A percentile compares a stretch with the other conserved stretches of the same genome.
Conservation (phyloP, 2,113 vertebrate genomes). For the Limnothrissa miodon region DNA sequence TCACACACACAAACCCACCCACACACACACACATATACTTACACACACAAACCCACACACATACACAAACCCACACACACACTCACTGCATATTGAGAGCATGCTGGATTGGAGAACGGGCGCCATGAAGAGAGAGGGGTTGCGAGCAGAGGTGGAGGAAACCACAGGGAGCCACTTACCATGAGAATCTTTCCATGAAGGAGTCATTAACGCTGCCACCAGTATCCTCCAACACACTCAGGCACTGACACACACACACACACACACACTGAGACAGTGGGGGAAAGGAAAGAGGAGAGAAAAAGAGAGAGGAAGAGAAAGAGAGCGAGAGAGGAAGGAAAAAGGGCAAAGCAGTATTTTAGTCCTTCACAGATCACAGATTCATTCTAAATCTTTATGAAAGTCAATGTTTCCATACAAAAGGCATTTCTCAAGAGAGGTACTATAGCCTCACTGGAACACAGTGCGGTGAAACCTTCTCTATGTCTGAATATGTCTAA, state of each 20-base stretch:
- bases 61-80: no score
- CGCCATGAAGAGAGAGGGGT: conserved; percentile 61
- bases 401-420: neutral
- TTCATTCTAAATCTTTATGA: neutral
- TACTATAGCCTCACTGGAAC: neutral
- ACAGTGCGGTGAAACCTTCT: neutral
- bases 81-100: neutral
- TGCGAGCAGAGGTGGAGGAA: conserved; percentile 61
- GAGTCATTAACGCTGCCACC: conserved; percentile 60
- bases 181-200: conserved; percentile 63
- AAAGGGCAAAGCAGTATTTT: neutral
- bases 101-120: neutral
- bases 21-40: no score
- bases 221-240: conserved; percentile 31
- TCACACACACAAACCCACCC: no score
- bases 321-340: neutral
- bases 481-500: no score
- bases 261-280: neutral
- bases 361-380: conserved; percentile 1
- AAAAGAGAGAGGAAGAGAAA: neutral
- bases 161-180: conserved; percentile 73
- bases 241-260: conserved; percentile 32
- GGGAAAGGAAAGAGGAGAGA: neutral
- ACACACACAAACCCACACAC: no score
- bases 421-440: neutral